Base-by-base conservation (phyloP, 2,888 invertebrate genomes). In the Drosophila merina region DNA sequence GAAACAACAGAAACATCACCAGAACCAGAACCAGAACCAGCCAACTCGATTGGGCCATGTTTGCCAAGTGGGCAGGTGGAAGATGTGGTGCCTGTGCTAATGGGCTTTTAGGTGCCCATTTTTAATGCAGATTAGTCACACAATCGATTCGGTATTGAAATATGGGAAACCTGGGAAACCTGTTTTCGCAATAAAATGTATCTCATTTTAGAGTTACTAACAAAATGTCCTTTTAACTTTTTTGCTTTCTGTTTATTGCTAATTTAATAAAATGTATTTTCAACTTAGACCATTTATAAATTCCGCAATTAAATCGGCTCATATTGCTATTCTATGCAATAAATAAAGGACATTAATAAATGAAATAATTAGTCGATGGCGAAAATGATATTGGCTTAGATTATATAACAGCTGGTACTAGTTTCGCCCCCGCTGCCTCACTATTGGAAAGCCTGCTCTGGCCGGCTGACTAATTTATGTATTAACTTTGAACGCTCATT, bases 401-500 rank as follows among this genome's bases (percentile, higher is more conserved):
- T 44, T 12, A 33, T 26, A 0, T 28, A 44, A 25, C 44, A 38
- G 67, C 56, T 45, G 56, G 9, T 20, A 14, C 44, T 44, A 6
- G 10, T 9, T 38, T 7, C 45, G 9, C 48, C 40, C 47, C 49
- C 36, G 9, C 42, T 8, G 8, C 25, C 20, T 44, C 48, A 31
- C 45, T 20, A 50, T 10, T 36, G 28, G 42, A 31, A 42, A 48
- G 62, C 44, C 38, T 20, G 45, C 36, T 20, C 42, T 49, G 47
- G 42, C 76, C 64, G 72, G 67, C 74, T 80, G 84, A 80, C 81
- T 82, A 82, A 82, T 82, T 82, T 86, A 86, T 83, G 86, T 89
- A 90, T 89, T 90, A 90, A 90, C 90, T 90, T 90, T 90, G 88
- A 89, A 85, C 90, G 90, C 90, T 90, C 90, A 90, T 90, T 90